These are phyloP conservation scores for Vanessa cardui DNA, from an alignment of 2,888 invertebrate genomes.

Conservation along the genomic window DNA sequence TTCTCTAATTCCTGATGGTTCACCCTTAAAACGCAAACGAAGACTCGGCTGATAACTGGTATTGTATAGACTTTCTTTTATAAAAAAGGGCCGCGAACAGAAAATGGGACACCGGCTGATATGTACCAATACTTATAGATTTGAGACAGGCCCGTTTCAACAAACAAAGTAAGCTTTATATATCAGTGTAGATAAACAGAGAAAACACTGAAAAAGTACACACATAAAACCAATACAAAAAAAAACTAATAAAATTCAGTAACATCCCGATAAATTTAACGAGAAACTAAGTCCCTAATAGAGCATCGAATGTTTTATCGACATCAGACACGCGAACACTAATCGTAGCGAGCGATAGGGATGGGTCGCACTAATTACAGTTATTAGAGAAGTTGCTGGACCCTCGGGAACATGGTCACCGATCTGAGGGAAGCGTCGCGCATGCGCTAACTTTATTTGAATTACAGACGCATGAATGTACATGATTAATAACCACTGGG, in stretches of 20 bases:
- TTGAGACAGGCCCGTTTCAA: background rate
- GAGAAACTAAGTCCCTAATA: conserved; percentile 38
- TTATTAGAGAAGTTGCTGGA: conserved; percentile 67
- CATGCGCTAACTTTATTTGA: conserved; percentile 50
- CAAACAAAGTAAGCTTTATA: background rate
- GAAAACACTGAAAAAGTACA: background rate
- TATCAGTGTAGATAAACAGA: background rate
- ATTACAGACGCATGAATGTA: conserved; percentile 32
- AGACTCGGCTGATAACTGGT: no score
- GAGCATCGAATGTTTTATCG: conserved; percentile 43
- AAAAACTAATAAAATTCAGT: conserved; percentile 36
- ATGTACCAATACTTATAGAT: no score
- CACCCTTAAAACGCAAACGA: no score
- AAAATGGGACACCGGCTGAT: no score
- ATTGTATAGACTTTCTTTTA: no score
- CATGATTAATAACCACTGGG: conserved; percentile 40
- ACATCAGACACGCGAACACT: conserved; percentile 44
- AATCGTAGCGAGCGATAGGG: conserved; percentile 52
- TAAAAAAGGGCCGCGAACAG: no score
- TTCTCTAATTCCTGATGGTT: no score
- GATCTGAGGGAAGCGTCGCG: conserved; percentile 42
- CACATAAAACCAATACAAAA: conserved; percentile 19
- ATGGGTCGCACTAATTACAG: conserved; percentile 70
- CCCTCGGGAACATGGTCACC: conserved; percentile 61
- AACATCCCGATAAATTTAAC: conserved; percentile 50